Evolutionary conservation across 2,888 invertebrate genomes (phyloP).

Genomic region (Noctua janthina): DNA sequence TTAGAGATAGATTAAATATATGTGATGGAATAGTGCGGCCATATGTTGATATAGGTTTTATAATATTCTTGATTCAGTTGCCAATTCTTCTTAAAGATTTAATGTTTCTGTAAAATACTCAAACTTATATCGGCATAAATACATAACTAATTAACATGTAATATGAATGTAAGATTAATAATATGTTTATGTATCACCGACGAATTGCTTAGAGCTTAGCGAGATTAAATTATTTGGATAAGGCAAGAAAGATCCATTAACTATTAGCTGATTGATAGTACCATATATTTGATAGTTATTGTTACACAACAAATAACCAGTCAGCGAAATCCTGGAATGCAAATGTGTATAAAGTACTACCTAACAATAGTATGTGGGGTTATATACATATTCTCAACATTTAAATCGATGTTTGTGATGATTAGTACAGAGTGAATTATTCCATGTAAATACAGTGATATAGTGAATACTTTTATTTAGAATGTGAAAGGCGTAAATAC

Average conservation of each 20-base stretch:
- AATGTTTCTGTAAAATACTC: conserved; percentile 45
- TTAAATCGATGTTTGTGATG: conserved; percentile 29
- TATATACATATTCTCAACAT: conserved; percentile 40
- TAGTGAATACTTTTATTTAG: conserved; percentile 21
- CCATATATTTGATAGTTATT: conserved; percentile 45
- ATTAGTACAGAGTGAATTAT: conserved; percentile 34
- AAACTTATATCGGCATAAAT: conserved; percentile 39
- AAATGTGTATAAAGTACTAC: conserved; percentile 63
- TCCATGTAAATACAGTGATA: conserved; percentile 22
- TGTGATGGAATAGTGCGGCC: background rate
- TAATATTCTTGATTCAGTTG: background rate
- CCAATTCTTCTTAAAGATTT: background rate
- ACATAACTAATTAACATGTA: conserved; percentile 62
- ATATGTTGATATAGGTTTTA: background rate
- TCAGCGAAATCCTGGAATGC: conserved; percentile 56
- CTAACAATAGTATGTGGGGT: conserved; percentile 48
- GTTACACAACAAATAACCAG: conserved; percentile 53
- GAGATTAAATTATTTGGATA: conserved; percentile 65
- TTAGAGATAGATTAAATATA: background rate
- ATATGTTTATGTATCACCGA: conserved; percentile 65
- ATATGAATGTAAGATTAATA: conserved; percentile 58
- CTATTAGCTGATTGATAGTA: conserved; percentile 50
- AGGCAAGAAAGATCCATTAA: conserved; percentile 64
- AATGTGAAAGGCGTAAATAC: conserved; percentile 26
- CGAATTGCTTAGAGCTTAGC: conserved; percentile 68